Evolutionary conservation across 2,797 vertebrate species (phyloP).

Genomic region (Smutsia temminckii): DNA sequence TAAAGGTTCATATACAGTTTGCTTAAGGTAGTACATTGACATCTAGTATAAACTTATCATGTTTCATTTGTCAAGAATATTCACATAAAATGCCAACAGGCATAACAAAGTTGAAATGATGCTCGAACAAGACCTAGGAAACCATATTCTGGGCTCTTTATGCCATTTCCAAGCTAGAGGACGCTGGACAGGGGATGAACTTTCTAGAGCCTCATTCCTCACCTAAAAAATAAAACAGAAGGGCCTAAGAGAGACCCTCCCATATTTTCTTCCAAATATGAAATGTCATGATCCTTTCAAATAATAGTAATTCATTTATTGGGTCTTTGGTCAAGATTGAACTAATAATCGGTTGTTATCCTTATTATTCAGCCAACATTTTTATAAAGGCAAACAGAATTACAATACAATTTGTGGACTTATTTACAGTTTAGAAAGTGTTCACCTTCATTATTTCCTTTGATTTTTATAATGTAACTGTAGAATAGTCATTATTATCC

Average conservation of each 20-base stretch:
- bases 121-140: neutral
- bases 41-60: neutral
- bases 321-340: conserved; percentile 3
- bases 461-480: neutral
- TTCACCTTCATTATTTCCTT: neutral
- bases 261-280: conserved; percentile 15
- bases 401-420: neutral
- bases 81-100: neutral
- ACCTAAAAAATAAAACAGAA: neutral
- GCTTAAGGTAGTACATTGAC: neutral
- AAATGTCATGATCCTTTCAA: neutral
- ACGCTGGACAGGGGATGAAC: neutral
- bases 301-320: neutral
- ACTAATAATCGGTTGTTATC: neutral
- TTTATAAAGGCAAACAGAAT: conserved; percentile 5
- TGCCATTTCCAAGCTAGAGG: neutral
- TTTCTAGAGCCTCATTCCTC: conserved; percentile 10
- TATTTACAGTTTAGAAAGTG: neutral
- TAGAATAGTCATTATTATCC: neutral
- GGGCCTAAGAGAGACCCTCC: neutral
- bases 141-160: neutral
- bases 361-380: neutral
- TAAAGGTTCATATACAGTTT: conserved; percentile 17
- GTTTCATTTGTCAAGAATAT: neutral
- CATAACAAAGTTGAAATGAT: neutral